Conservation (phyloP, 37 sponge, comb jelly and placozoan genomes). For the Chondrosia reniformis region DNA sequence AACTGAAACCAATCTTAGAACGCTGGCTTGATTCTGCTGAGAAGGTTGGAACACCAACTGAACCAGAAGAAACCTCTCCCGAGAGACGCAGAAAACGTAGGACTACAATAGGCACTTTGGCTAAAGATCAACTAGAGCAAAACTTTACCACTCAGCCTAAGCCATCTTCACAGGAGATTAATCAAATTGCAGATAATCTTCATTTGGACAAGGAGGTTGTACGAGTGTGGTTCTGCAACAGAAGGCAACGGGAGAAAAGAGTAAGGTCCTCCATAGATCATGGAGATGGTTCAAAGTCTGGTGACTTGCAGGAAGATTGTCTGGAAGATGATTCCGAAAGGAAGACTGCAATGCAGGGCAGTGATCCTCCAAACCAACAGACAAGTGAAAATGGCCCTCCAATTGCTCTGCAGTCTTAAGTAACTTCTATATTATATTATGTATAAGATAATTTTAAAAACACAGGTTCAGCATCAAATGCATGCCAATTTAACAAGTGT, state of each 20-base stretch:
- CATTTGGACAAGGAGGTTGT: constrained; percentile 93
- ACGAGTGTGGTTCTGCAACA: constrained; percentile 97
- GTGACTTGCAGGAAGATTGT: background rate
- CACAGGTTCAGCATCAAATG: too few species aligned
- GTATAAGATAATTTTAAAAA: too few species aligned
- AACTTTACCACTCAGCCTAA: constrained; percentile 83
- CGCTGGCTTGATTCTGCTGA: constrained; percentile 97
- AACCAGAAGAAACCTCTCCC: constrained; percentile 70
- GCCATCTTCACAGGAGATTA: constrained; percentile 85
- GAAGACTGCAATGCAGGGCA: background rate
- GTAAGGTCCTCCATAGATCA: constrained; percentile 59
- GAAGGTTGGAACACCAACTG: constrained; percentile 53
- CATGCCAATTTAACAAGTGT: too few species aligned
- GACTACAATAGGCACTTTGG: constrained; percentile 77
- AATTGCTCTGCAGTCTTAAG: too few species aligned
- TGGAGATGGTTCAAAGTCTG: background rate
- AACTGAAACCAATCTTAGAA: constrained; percentile 91
- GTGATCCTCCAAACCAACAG: background rate
- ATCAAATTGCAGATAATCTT: constrained; percentile 74
- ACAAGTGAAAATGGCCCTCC: background rate
- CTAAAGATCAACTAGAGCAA: constrained; percentile 82
- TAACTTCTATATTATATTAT: too few species aligned
- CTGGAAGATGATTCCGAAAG: background rate
- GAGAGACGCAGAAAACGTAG: constrained; percentile 86
- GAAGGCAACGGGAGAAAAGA: constrained; percentile 91